phyloP scores from a whole-genome alignment of 2,113 vertebrate genomes.

The Triplophysa siluroides region DNA sequence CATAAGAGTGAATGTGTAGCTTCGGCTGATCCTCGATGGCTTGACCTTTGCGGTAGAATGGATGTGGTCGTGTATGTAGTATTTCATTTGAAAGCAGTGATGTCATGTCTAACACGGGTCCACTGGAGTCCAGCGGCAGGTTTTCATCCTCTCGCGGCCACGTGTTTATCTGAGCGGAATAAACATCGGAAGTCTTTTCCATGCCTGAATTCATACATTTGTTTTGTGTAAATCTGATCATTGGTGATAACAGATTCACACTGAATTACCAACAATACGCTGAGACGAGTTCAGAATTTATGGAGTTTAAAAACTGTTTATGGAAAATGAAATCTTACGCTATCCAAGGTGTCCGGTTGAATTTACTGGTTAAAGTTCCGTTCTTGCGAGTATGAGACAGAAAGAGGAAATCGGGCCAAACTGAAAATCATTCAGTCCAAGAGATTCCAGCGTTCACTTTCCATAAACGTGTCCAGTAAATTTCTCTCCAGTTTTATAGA shows the following conservation, averaged over 20 bases:
- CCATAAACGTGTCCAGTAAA: background rate
- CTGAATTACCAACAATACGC: too few relatives aligned
- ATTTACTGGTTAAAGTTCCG: background rate
- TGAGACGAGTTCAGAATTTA: too few relatives aligned
- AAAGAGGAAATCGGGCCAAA: background rate
- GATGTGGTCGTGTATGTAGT: background rate
- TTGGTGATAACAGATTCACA: too few relatives aligned
- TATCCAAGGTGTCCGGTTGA: background rate
- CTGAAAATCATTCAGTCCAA: background rate
- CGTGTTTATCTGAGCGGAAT: background rate
- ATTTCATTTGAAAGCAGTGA: background rate
- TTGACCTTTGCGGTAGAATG: background rate
- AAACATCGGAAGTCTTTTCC: background rate
- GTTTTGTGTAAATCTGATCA: too few relatives aligned
- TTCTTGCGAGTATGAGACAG: background rate
- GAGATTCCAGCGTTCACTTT: background rate
- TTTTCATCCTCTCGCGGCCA: background rate
- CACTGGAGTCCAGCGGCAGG: background rate
- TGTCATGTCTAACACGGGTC: background rate
- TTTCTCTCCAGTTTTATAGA: background rate
- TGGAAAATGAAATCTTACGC: background rate
- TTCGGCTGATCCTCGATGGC: slow-evolving; percentile 3
- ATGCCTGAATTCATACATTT: background rate
- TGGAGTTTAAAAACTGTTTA: too few relatives aligned
- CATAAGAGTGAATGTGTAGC: background rate